Base-by-base conservation (phyloP, 2,797 vertebrate genomes). In the Mus caroli region DNA sequence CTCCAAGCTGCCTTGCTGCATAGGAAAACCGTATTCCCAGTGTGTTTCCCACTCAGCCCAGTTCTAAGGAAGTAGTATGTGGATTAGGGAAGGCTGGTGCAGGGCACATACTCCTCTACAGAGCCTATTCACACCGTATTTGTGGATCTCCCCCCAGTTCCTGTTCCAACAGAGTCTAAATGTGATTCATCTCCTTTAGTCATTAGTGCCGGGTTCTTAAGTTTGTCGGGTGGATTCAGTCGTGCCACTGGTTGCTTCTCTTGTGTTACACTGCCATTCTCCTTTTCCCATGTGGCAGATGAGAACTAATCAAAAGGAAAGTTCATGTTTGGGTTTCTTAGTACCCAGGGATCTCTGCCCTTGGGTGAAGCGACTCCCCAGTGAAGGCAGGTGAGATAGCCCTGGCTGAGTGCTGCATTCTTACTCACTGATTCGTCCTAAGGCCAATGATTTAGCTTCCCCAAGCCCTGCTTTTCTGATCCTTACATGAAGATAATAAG, bases 71-170 rank as follows among this genome's bases (percentile, higher is more conserved):
- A 88, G 69, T 77, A 26, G 17, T 85, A 17, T n/a, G 88, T 58
- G 62, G 67, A 79, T 94, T 94, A 92, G 50, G 10, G 12, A 78
- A 96, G 92, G 67, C 52, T 77, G 60, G 46, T 92, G 28, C 58
- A 24, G 67, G 37, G 31, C 46, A 34, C n/a, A 69, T 19, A 19
- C 10, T 34, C 17, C 43, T 62, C n/a, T 43, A 56, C 0, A 6
- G 17, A n/a, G 46, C 26, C 54, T 46, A 62, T 56, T 60, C 67
- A 75, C 11, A 75, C 11, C 12, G 5, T 75, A 2, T 90, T 71
- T 94, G 88, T 7, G 1, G 46, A 10, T 67, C 75, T 76, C 26
- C 28, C 62, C 31, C 67, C 6, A 14, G 52, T 78, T 82, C 73
- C 73, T 79, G 3, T 58, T 69, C 58, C 88, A 17, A 58, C 26